phyloP scores from a whole-genome alignment of 2,888 invertebrate species.

The Taenaris catops region DNA sequence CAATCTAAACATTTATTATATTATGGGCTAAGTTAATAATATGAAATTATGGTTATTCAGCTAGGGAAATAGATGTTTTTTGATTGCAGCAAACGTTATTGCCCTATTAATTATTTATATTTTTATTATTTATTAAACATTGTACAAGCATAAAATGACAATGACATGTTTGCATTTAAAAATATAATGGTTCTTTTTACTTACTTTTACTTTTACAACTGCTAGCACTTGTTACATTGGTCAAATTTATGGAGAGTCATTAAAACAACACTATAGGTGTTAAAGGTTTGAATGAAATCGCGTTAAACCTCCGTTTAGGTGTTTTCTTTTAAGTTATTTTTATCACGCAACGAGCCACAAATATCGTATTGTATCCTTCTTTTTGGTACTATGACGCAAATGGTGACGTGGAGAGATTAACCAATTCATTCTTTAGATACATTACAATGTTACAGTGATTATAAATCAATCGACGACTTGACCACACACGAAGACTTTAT shows the following conservation, averaged over 20 bases:
- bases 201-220: no score
- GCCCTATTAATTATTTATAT: no score
- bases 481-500: constrained; percentile 32
- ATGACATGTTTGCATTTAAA: no score
- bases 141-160: no score
- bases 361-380: constrained; percentile 28
- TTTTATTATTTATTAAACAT: no score
- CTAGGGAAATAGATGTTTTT: no score
- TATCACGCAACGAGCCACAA: constrained; percentile 11
- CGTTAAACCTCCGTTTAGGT: background rate
- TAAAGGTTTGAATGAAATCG: no score
- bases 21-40: constrained; percentile 5
- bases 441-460: constrained; percentile 29
- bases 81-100: no score
- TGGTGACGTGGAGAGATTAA: constrained; percentile 31
- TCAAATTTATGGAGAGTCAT: no score
- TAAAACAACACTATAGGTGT: no score
- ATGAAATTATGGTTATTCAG: constrained; percentile 3
- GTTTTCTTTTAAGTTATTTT: constrained; percentile 11
- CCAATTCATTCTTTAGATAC: constrained; percentile 28
- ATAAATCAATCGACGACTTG: constrained; percentile 30
- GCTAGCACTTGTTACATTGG: no score
- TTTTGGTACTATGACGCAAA: constrained; percentile 37
- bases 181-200: no score
- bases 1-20: constrained; percentile 10